Conservation (phyloP, 2,888 invertebrate genomes). For the Stegophylla sp. region DNA sequence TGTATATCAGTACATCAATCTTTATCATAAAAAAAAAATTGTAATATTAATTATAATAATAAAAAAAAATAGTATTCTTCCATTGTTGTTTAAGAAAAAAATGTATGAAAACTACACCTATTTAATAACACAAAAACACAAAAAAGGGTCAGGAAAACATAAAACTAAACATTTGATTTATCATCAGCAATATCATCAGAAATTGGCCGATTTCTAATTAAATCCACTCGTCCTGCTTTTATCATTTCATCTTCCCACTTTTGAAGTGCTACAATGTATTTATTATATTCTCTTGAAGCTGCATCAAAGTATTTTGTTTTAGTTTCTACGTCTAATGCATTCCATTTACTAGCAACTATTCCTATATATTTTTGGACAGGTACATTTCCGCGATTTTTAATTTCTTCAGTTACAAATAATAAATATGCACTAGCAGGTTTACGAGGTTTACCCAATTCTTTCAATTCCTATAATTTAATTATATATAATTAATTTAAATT, state of each 20-base stretch:
- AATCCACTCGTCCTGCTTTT: slow-evolving; percentile 32
- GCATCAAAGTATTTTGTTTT: slow-evolving; percentile 31
- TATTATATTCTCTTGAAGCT: slow-evolving; percentile 8
- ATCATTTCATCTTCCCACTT: slow-evolving; percentile 49
- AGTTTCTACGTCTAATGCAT: slow-evolving; percentile 19
- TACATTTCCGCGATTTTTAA: slow-evolving; percentile 28
- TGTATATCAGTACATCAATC: slow-evolving; percentile 28
- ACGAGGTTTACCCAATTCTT: slow-evolving; percentile 51
- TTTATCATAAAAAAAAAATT: slow-evolving; percentile 15
- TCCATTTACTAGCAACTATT: slow-evolving; percentile 44
- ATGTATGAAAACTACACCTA: slow-evolving; percentile 10
- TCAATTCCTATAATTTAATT: slow-evolving; percentile 40
- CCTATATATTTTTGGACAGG: slow-evolving; percentile 19
- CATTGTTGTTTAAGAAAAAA: not conserved
- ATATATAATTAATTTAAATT: not conserved
- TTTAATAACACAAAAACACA: slow-evolving; percentile 26
- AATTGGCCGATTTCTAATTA: slow-evolving; percentile 9
- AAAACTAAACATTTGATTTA: not conserved
- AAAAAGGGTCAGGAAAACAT: not conserved
- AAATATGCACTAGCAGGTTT: slow-evolving; percentile 46
- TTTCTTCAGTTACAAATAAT: slow-evolving; percentile 21
- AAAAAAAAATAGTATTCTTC: slow-evolving; percentile 13
- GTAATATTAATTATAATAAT: no score
- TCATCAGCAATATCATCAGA: not conserved
- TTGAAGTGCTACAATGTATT: slow-evolving; percentile 30